These are phyloP conservation scores for Dolichoris vasculosae DNA, from an alignment of 1,140 invertebrate species.

Conservation along the genomic window DNA sequence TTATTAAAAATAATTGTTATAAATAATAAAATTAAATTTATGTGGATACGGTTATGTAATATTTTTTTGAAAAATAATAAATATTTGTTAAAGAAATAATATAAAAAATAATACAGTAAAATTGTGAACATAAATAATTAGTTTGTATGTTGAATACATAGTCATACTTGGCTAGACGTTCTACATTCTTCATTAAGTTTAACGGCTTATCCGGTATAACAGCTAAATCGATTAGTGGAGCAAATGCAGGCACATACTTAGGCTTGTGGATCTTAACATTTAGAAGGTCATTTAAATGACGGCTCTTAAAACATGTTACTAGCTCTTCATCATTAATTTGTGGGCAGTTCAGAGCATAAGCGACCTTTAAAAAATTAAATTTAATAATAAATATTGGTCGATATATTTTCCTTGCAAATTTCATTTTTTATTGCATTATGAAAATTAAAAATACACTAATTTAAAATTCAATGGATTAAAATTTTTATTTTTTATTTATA, in stretches of 20 bases:
- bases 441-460: no score
- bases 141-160: neutral
- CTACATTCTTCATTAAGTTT: constrained; percentile 83
- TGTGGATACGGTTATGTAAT: no score
- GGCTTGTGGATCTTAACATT: constrained; percentile 70
- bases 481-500: no score
- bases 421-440: no score
- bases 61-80: no score
- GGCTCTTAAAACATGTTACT: constrained; percentile 79
- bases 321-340: constrained; percentile 75
- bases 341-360: constrained; percentile 86
- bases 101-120: no score
- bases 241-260: constrained; percentile 74
- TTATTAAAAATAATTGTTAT: no score
- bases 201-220: constrained; percentile 87
- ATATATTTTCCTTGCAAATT: no score
- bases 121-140: no score
- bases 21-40: no score
- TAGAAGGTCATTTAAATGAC: constrained; percentile 64
- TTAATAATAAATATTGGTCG: neutral
- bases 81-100: no score
- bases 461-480: no score
- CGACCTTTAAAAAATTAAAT: constrained; percentile 74
- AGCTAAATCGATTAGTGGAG: constrained; percentile 87
- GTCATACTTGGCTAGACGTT: constrained; percentile 81